Evolutionary conservation across 2,113 vertebrate genomes (phyloP).

Genomic region (Leucopternis melanops): DNA sequence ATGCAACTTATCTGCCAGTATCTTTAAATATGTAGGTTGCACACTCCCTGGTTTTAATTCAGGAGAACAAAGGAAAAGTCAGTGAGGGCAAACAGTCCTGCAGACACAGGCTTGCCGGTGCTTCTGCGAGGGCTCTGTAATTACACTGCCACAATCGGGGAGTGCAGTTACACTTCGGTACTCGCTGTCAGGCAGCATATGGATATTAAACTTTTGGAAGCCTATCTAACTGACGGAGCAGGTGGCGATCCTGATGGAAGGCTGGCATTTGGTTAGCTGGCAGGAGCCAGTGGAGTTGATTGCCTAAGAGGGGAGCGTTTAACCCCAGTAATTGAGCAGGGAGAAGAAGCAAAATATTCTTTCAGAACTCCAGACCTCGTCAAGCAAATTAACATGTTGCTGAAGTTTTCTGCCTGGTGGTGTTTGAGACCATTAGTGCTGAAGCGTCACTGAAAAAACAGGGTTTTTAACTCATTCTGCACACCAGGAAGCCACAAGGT

Average conservation of each 20-base stretch:
- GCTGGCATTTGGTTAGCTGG: conserved; percentile 28
- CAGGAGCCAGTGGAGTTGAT: background rate
- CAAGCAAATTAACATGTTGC: background rate
- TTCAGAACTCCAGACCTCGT: background rate
- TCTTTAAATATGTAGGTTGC: no score
- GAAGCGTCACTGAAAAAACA: background rate
- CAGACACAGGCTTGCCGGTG: background rate
- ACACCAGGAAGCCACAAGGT: accelerated
- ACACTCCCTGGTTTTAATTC: background rate
- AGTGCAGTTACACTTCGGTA: background rate
- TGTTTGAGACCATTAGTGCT: background rate
- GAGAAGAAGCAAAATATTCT: background rate
- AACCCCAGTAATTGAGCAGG: background rate
- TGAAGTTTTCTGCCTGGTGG: background rate
- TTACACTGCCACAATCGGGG: background rate
- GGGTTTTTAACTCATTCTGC: background rate
- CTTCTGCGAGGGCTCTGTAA: background rate
- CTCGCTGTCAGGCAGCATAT: conserved; percentile 27
- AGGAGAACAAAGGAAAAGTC: background rate
- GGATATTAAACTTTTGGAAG: conserved; percentile 45
- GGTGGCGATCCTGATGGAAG: conserved; percentile 36
- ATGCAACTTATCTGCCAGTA: no score
- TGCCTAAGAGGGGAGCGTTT: background rate
- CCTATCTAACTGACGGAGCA: conserved; percentile 24
- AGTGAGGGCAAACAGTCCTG: background rate